Base-by-base conservation (phyloP, 2,113 vertebrate species). In the Hystrix brachyura region DNA sequence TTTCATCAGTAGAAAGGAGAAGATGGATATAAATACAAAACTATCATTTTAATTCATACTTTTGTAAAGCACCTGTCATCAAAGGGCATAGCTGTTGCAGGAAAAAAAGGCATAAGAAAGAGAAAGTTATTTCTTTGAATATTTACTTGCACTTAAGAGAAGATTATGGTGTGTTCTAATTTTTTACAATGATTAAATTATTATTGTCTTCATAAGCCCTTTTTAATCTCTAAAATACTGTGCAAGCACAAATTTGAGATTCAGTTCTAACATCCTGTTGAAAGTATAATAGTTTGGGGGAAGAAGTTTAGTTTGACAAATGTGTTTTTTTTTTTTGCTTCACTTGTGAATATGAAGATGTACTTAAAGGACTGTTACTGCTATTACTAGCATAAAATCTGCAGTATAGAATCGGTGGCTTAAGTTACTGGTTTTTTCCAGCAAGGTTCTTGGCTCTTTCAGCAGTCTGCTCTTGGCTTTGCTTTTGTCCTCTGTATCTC, bases 231-330 rank as follows among this genome's bases (percentile, higher is more conserved):
- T 74, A 76, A 79, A 43, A 90, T 55, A 85, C 25, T 48, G 15
- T 46, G 18, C 38, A 38, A 38, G 72, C 46, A 59, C 91, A 91
- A 88, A 82, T 71, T 88, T 96, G 65, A 88, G 80, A 87, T 87
- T 46, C 78, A 67, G 46, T 53, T 87, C 48, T 65, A 48, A 57
- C 29, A 29, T 84, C 43, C 2, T 94, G 1, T 86, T 57, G 17
- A 92, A 85, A 81, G 80, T 46, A 53, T 25, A 90, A n/a, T 53
- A 53, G 62, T 90, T 57, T 34, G 29, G 4, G 21, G 38, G 18
- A 71, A 80, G 48, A 80, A 74, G 29, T 93, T 94, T 55, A 80
- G 32, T 81, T 83, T 83, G n/a, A 85, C 60, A 55, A 72, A 25
- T 10, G 29, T 38, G 38, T 2, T 38, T 80, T 83, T 93, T 83